phyloP scores from a whole-genome alignment of 2,113 vertebrate species.

The Oryctolagus cuniculus region mOryCun1.1 NC_091432.1:30269001-30269500 shows the following conservation, averaged over 20 bases:
- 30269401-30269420: constrained; percentile 67
- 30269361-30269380: constrained; percentile 68
- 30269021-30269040: constrained; percentile 71
- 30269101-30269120: constrained; percentile 64
- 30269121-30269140: constrained; percentile 54
- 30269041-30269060: constrained; percentile 64
- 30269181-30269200: constrained; percentile 62
- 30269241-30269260: constrained; percentile 66
- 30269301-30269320: constrained; percentile 77
- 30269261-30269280: constrained; percentile 66
- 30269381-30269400: constrained; percentile 67
- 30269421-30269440: constrained; percentile 39
- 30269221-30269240: constrained; percentile 74
- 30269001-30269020: constrained; percentile 64
- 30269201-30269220: constrained; percentile 52
- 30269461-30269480: not conserved
- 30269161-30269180: constrained; percentile 52
- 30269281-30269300: constrained; percentile 76
- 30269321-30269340: constrained; percentile 71
- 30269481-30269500: not conserved
- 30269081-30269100: constrained; percentile 60
- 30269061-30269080: constrained; percentile 61
- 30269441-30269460: not conserved
- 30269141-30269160: constrained; percentile 60
- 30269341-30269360: constrained; percentile 63